Percentiles rank a stretch among this genome's conserved stretches.
These are phyloP conservation scores for Diloba caeruleocephala DNA, from an alignment of 2,888 invertebrate genomes.

Conservation along the genomic window DNA sequence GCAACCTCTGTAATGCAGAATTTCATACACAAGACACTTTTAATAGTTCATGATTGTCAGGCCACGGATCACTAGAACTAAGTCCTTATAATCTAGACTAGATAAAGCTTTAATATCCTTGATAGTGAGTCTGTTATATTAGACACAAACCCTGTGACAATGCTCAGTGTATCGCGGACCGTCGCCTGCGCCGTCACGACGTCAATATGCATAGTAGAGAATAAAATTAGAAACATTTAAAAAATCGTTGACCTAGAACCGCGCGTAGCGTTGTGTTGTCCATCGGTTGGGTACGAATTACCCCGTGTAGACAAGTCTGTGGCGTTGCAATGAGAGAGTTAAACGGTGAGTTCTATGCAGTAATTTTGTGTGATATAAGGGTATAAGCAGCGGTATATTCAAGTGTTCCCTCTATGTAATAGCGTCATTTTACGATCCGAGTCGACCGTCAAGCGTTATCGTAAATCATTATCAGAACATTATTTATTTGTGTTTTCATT, in stretches of 20 bases:
- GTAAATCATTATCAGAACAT: no score
- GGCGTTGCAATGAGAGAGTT: constrained; percentile 29
- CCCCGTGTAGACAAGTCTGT: not conserved
- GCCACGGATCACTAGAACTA: not conserved
- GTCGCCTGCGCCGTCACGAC: constrained; percentile 31
- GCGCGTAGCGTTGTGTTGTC: not conserved
- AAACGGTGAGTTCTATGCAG: constrained; percentile 27
- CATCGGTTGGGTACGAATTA: not conserved
- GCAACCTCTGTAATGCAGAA: no score
- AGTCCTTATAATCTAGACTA: constrained; percentile 16
- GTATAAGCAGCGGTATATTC: no score
- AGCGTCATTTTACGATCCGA: no score
- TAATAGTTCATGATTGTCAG: no score
- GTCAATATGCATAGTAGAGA: constrained; percentile 31
- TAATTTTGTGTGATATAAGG: not conserved
- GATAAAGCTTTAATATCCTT: constrained; percentile 32
- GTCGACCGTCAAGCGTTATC: no score
- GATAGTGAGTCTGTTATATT: constrained; percentile 42
- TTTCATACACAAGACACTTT: no score
- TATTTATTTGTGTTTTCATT: no score
- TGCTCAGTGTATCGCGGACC: constrained; percentile 35
- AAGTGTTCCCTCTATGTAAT: no score
- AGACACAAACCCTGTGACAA: constrained; percentile 38
- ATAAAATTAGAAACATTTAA: constrained; percentile 32
- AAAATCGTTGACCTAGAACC: constrained; percentile 9